These are phyloP conservation scores for Andrena hattorfiana DNA, from an alignment of 2,888 invertebrate genomes.

Conservation along the genomic window DNA sequence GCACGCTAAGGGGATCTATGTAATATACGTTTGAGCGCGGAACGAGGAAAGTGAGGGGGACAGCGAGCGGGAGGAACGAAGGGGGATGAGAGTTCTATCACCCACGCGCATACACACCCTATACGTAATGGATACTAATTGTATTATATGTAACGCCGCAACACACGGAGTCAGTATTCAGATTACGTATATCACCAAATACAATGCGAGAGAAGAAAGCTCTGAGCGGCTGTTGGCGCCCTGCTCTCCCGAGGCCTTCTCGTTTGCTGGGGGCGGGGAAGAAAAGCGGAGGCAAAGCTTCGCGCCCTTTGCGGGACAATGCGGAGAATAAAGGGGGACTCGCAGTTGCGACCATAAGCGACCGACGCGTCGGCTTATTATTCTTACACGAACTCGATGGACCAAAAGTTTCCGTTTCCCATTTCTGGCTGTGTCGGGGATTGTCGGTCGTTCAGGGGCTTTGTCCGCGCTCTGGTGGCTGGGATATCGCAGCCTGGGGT, in stretches of 20 bases:
- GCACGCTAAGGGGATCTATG: constrained; percentile 86
- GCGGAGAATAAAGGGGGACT: background rate
- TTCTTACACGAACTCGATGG: constrained; percentile 53
- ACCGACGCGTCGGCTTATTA: constrained; percentile 17
- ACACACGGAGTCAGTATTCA: constrained; percentile 82
- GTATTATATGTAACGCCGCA: constrained; percentile 79
- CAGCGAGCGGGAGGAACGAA: background rate
- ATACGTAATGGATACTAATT: constrained; percentile 72
- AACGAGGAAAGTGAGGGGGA: background rate
- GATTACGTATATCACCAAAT: constrained; percentile 83
- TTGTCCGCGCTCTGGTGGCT: no score
- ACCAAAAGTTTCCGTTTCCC: constrained; percentile 68
- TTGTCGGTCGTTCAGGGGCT: background rate
- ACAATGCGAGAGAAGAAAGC: constrained; percentile 75
- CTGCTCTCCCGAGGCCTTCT: constrained; percentile 69
- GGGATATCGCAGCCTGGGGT: no score
- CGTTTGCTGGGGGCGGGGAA: constrained; percentile 20
- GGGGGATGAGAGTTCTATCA: constrained; percentile 39
- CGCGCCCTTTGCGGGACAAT: background rate
- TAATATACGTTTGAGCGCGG: constrained; percentile 78
- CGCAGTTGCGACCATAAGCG: background rate
- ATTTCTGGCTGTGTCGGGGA: constrained; percentile 58
- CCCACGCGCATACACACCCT: constrained; percentile 64
- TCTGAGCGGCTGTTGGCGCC: constrained; percentile 65
- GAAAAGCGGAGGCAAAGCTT: constrained; percentile 19